phyloP scores from a whole-genome alignment of 35 echinoderm and acorn worm species.

The Chiridota heheva region DNA sequence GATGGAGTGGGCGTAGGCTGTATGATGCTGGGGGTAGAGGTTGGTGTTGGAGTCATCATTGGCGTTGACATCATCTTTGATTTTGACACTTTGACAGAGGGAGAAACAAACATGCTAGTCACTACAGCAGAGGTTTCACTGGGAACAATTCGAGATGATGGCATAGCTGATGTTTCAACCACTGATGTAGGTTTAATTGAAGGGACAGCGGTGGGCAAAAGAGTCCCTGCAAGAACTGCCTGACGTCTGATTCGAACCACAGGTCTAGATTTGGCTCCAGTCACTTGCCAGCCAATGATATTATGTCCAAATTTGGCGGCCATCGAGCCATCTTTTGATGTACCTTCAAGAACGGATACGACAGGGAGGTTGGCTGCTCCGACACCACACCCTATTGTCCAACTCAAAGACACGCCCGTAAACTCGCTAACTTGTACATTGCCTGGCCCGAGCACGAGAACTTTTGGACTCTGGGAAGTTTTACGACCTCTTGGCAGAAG shows the following conservation, averaged over 20 bases:
- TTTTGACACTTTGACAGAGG: conserved; percentile 54
- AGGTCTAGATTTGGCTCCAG: conserved; percentile 42
- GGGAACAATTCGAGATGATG: not conserved
- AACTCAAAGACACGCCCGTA: conserved; percentile 79
- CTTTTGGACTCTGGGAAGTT: conserved; percentile 32
- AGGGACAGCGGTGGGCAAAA: conserved; percentile 71
- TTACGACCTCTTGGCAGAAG: conserved; percentile 81
- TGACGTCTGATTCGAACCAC: conserved; percentile 76
- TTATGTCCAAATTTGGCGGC: conserved; percentile 79
- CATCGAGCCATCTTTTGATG: conserved; percentile 90
- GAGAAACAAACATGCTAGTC: conserved; percentile 4
- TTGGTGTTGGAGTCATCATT: conserved; percentile 56
- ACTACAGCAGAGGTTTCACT: not conserved
- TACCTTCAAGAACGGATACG: conserved; percentile 75
- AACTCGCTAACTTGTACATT: conserved; percentile 57
- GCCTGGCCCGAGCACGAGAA: conserved; percentile 75
- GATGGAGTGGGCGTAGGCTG: conserved; percentile 7
- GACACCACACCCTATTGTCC: conserved; percentile 88
- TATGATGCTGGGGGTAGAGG: not conserved
- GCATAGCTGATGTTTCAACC: conserved; percentile 5
- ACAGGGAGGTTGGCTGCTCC: conserved; percentile 81
- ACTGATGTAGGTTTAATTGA: conserved; percentile 16
- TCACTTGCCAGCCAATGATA: conserved; percentile 93
- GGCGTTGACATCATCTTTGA: conserved; percentile 52
- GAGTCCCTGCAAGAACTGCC: conserved; percentile 62